Evolutionary conservation across 2,797 vertebrate species (phyloP), one percentile per base, ranked within the genome.

Genomic region (Lophius americanus): DNA sequence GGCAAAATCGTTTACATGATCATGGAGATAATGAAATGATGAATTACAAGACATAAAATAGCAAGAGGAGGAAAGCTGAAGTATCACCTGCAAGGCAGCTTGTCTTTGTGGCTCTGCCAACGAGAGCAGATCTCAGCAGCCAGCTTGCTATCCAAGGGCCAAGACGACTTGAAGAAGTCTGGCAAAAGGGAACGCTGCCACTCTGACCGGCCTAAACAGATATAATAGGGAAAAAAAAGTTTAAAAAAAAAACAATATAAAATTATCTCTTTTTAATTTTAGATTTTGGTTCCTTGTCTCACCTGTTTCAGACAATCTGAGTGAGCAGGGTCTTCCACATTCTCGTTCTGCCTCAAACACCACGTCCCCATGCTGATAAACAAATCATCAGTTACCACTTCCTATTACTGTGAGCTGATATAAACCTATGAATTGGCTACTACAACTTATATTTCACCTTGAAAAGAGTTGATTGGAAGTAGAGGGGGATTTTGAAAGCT

Each of bases 101-200:
- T 93, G 50, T 77, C 91, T 82, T 93, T 95, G 70, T 92, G 91
- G 82, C 89, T 96, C 79, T 94, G 94, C 96, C 96, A 98, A 64
- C 88, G 94, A 71, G 95, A 92, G 87, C 94, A 96, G 56, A 99
- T 92, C 54, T 96, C 93, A 63, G 91, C 91, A 38, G 95, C 95
- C 85, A 98, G 94, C 70, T 94, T 93, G 12, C 91, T 95, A 92
- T 99, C 98, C 49, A 95, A 76, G 0, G 84, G 83, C 96, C 96
- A 98, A 38, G 94, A 92, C 11, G 94, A 95, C 57, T 0, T 67
- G 67, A 51, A 82, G 12, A 90, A 90, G 70, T 95, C 94, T 73
- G 96, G 88, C 72, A 96, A 94, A 72, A 98, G 95, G 62, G 95
- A 95, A 58, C 86, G 91, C 84, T 97, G 94, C 98, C 98, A 99